Base-by-base conservation (phyloP, 2,797 vertebrate genomes). In the Clarias laeviceps region DNA sequence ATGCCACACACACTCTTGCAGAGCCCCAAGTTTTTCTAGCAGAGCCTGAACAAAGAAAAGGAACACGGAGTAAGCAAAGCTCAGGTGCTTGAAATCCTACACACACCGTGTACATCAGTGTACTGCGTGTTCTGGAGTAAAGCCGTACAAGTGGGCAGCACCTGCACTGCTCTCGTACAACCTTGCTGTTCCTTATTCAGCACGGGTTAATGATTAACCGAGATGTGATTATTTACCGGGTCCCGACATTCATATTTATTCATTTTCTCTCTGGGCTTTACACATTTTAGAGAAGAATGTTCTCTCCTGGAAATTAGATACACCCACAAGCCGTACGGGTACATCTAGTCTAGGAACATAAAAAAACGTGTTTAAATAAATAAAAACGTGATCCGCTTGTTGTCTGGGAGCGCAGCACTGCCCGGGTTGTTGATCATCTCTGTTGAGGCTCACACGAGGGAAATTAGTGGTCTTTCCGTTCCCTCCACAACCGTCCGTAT, bases 401-500 rank as follows among this genome's bases (percentile, higher is more conserved):
- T 74, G 79, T 68, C 70, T 77, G 56, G 76, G 56, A 24, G 62
- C 50, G 22, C 62, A 34, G 37, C 14, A 6, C n/a, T 24, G 76
- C 32, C 22, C 0, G 45, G 17, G 80, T 86, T 74, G 79, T 81
- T 82, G 84, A 76, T 65, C 50, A 74, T 81, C 50, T 37, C 57
- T 22, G 54, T 6, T 78, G 76, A 37, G 76, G 57, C 32, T 79
- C 80, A 77, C 85, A 69, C 85, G 77, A 40, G 85, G 80, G 80
- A 86, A 86, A 82, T 82, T 37, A 40, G 61, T 18, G 50, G 24
- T 29, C 45, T 83, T 84, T 83, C 76, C 57, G 54, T 80, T 77
- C 80, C 68, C 83, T 69, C 73, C 54, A 34, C 50, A 17, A 24
- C 76, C 59, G 32, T 24, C 32, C 22, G 24, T 37, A 15, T 78